Evolutionary conservation across 2,113 vertebrate genomes (phyloP), one percentile per base, ranked within the genome.

Genomic region (Mellivora capensis): DNA sequence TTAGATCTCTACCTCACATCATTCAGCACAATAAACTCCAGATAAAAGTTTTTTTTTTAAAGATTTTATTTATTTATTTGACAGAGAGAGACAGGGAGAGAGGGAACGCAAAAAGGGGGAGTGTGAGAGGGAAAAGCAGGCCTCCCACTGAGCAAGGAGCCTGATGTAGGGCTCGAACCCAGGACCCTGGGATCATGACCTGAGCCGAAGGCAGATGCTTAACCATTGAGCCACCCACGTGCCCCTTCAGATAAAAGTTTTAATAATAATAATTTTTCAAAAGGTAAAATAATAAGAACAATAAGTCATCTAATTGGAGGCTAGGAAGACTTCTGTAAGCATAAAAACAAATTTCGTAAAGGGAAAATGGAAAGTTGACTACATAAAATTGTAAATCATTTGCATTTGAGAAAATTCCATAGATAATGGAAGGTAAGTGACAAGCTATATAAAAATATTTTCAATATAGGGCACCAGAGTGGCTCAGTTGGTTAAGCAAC

Each of bases 251-350:
- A 31, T 61, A 44, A 87, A 44, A 87, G 62, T 72, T 86, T 91
- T 39, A 82, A 71, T 29, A 74, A 83, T 72, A 72, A 72, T 72
- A 74, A 54, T 77, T 87, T 91, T 91, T 92, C 74, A 84, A 95
- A 72, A 62, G 80, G 82, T 92, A 72, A 91, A 87, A 80, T 61
- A 81, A 44, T 81, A 37, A 72, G 42, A 92, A 88, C 25, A n/a
- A 54, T 79, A 79, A 79, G 49, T 94, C 49, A 86, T 52, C 37
- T 91, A 42, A 39, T 37, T 61, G 91, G 57, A 81, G 27, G n/a
- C 64, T 87, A 87, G 94, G 42, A 92, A 87, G 64, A 72, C 6
- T 81, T 87, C n/a, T 76, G 31, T 44, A 87, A 74, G n/a, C 42
- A 81, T 44, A 72, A 52, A 92, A 54, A 87, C 15, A 81, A 89